phyloP scores from a whole-genome alignment of 2,797 vertebrate species.

The Clarias platycephalus region DNA sequence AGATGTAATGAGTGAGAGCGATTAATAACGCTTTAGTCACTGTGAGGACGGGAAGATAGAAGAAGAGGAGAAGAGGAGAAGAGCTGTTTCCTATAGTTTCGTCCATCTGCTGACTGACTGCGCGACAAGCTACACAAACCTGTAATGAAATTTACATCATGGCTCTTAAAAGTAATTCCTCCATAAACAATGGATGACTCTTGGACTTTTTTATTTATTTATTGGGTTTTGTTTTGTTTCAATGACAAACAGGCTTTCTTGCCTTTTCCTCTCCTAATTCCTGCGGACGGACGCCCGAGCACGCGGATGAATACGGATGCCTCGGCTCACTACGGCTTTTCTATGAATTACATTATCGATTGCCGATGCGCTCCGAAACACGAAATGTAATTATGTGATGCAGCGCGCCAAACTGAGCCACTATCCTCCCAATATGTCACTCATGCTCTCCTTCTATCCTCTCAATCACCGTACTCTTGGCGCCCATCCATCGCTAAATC shows the following conservation, averaged over 20 bases:
- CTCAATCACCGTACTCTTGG: slow-evolving; percentile 39
- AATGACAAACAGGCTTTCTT: slow-evolving; percentile 63
- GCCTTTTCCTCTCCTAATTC: slow-evolving; percentile 67
- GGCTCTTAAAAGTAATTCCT: slow-evolving; percentile 58
- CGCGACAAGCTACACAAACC: slow-evolving; percentile 46
- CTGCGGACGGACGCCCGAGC: slow-evolving; percentile 63
- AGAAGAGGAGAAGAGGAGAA: neutral
- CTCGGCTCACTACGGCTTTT: slow-evolving; percentile 70
- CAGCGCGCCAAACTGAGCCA: slow-evolving; percentile 67
- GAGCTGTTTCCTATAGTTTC: neutral
- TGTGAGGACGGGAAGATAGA: neutral
- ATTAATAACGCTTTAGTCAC: neutral
- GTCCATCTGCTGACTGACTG: slow-evolving; percentile 39
- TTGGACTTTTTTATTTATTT: slow-evolving; percentile 34
- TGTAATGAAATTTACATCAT: slow-evolving; percentile 58
- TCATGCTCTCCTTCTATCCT: slow-evolving; percentile 46
- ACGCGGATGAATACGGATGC: slow-evolving; percentile 69
- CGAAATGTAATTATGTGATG: slow-evolving; percentile 91
- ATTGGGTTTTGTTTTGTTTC: slow-evolving; percentile 41
- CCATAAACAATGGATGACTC: slow-evolving; percentile 66
- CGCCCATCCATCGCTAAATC: slow-evolving; percentile 12
- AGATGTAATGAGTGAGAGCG: neutral
- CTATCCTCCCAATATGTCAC: slow-evolving; percentile 53
- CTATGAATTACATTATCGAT: slow-evolving; percentile 89
- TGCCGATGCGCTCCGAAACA: slow-evolving; percentile 82